Conservation (phyloP, 2,113 vertebrate species). For the Dromas ardeola region DNA sequence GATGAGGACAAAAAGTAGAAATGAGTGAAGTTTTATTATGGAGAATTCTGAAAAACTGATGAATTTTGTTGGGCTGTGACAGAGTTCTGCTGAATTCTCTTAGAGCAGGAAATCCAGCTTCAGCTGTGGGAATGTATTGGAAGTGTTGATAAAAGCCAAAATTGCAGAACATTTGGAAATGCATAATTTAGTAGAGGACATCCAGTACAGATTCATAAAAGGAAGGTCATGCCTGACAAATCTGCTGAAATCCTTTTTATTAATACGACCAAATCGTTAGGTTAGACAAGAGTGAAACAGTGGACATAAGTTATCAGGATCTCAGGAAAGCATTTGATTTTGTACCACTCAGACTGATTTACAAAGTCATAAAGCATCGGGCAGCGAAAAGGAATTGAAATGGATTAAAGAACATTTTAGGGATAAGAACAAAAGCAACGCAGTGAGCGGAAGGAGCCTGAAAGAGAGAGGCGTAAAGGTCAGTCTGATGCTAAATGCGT, state of each 20-base stretch:
- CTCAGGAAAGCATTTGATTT: conserved; percentile 70
- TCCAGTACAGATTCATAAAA: conserved; percentile 69
- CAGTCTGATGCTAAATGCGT: neutral
- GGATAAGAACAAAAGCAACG: neutral
- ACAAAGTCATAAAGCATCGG: conserved; percentile 58
- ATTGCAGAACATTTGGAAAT: conserved; percentile 68
- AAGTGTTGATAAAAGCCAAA: conserved; percentile 68
- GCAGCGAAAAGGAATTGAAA: conserved; percentile 30
- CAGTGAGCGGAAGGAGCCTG: neutral
- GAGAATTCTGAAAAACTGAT: neutral
- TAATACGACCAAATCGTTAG: conserved; percentile 70
- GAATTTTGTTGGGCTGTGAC: neutral
- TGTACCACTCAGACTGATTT: conserved; percentile 62
- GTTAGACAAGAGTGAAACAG: conserved; percentile 65
- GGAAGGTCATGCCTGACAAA: conserved; percentile 73
- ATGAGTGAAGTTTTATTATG: neutral
- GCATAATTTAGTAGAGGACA: conserved; percentile 75
- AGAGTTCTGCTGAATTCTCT: conserved; percentile 19
- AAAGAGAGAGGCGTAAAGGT: neutral
- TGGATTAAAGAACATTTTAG: conserved; percentile 31
- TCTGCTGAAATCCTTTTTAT: conserved; percentile 74
- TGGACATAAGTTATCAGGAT: conserved; percentile 63
- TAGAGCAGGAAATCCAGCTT: conserved; percentile 24
- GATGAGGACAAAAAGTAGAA: neutral
- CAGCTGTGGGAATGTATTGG: conserved; percentile 25